Base-by-base conservation (phyloP, 2,888 invertebrate genomes). In the Matsumyia berberina region DNA sequence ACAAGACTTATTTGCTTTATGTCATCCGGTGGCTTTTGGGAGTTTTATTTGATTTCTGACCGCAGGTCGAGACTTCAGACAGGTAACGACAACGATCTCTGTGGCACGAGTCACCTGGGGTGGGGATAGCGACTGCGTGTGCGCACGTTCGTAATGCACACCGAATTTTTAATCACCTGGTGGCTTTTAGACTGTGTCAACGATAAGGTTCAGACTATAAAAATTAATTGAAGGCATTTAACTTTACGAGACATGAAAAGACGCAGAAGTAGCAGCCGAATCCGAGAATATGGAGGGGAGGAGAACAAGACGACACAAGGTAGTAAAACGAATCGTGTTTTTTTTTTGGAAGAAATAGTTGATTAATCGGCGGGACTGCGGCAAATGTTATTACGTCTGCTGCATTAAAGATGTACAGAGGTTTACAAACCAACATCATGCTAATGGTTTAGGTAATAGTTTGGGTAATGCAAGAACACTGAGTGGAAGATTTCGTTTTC, bases 1-100 rank as follows among this genome's bases (percentile, higher is more conserved):
- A 85, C 85, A 80, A 80, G 80, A 74, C 64, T 69, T 53, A 66
- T 66, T 74, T 74, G 58, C 33, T 79, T 79, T 74, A 74, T 74
- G 74, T 74, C 80, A 85, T 85, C 85, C 85, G 85, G 74, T 85
- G 8, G 46, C 31, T 67, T 79, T 62, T 58, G 24, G 49, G 73
- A 19, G 55, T 53, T 83, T 79, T 69, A 39, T 73, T 79, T 85
- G 67, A 85, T 78, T 73, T 62, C 31, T 46, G 64, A 15, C 69
- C 74, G 64, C 79, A 69, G 24, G 57, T 35, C 51, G 64, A 29
- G 24, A 39, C n/a, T 2, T 24, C 67, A 15, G 19, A 4, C 53
- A 29, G n/a, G 29, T 39, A 31, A 6, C 42, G 72, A 73, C 51
- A 73, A 42, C 46, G 55, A 69, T 76, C 69, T 69, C 15, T 44